phyloP scores from a whole-genome alignment of 2,888 invertebrate species.

The Troides aeacus region DNA sequence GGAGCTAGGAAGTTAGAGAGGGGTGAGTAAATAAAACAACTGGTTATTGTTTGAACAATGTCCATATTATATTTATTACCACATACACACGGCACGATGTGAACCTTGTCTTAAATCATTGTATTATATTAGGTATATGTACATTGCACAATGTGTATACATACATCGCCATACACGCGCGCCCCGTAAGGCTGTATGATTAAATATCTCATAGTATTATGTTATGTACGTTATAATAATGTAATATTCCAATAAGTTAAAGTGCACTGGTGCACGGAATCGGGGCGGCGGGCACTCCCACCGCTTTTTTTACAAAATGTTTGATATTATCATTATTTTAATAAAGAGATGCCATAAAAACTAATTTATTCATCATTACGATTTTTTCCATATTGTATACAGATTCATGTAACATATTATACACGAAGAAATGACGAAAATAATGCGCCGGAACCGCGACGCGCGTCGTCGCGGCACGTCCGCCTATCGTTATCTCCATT shows the following conservation, averaged over 20 bases:
- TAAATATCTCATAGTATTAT: constrained; percentile 80
- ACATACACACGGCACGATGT: constrained; percentile 95
- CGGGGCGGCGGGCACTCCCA: constrained; percentile 76
- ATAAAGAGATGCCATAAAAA: constrained; percentile 80
- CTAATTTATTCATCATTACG: constrained; percentile 79
- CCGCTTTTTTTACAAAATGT: constrained; percentile 78
- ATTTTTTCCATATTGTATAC: constrained; percentile 81
- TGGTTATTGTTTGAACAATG: constrained; percentile 89
- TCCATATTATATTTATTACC: constrained; percentile 93
- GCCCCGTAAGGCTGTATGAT: constrained; percentile 81
- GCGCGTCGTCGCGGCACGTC: constrained; percentile 62
- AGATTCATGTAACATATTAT: constrained; percentile 84
- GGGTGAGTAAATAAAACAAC: constrained; percentile 69
- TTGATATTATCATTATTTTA: constrained; percentile 80
- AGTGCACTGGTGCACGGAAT: constrained; percentile 81
- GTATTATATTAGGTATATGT: constrained; percentile 86
- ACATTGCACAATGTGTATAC: constrained; percentile 86
- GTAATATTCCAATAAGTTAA: constrained; percentile 80
- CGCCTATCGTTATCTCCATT: constrained; percentile 77
- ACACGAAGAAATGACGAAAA: constrained; percentile 81
- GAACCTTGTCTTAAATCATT: constrained; percentile 92
- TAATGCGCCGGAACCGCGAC: constrained; percentile 73
- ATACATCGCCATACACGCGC: constrained; percentile 85
- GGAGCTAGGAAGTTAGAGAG: constrained; percentile 24
- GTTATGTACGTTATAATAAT: constrained; percentile 80